A percentile compares a stretch with the other conserved stretches of the same genome.
phyloP scores from a whole-genome alignment of 2,113 vertebrate species.

The Chunga burmeisteri region DNA sequence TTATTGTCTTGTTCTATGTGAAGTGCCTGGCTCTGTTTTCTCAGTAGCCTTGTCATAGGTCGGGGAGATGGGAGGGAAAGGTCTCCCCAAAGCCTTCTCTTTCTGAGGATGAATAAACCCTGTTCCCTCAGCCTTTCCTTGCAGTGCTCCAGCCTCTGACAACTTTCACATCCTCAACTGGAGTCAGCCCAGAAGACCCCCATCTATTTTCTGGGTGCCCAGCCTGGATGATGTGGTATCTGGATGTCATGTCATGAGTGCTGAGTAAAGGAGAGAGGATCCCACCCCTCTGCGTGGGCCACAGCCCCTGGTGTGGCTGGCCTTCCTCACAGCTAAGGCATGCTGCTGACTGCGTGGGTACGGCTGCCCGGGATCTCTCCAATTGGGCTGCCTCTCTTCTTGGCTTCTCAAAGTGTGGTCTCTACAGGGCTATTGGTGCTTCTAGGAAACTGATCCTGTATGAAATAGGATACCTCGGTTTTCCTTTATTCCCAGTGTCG shows the following conservation, averaged over 20 bases:
- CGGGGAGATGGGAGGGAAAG: neutral
- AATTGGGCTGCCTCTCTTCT: neutral
- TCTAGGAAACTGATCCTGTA: neutral
- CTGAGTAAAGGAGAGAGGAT: neutral
- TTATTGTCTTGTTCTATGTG: neutral
- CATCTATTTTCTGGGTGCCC: neutral
- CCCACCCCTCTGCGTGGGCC: fast-evolving
- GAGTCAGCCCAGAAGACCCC: neutral
- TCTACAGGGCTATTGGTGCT: neutral
- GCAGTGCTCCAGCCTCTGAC: neutral
- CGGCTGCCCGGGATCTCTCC: neutral
- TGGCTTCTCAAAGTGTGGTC: neutral
- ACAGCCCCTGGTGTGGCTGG: neutral
- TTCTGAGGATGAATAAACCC: neutral
- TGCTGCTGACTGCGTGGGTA: neutral
- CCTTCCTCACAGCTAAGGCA: neutral
- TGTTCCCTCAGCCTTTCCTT: neutral
- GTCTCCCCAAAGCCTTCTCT: neutral
- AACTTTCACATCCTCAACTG: neutral
- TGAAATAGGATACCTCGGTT: neutral
- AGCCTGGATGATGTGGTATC: neutral
- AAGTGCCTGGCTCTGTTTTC: neutral
- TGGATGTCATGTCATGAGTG: neutral
- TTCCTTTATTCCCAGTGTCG: neutral
- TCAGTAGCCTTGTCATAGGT: neutral